phyloP scores from a whole-genome alignment of 2,113 vertebrate species.

The Crotalus viridis region DNA sequence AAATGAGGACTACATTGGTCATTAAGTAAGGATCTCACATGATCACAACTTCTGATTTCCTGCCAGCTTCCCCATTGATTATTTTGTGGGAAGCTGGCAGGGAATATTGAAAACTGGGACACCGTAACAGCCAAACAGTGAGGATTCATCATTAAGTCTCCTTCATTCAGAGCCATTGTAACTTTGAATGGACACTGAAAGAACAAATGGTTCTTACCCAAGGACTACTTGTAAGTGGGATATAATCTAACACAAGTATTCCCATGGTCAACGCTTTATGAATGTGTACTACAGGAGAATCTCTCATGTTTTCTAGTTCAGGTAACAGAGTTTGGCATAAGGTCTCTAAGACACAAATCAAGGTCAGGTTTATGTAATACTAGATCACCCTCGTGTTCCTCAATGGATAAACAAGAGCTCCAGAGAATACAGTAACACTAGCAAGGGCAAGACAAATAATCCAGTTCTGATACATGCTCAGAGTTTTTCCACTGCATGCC shows the following conservation, averaged over 20 bases:
- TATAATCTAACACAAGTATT: not conserved
- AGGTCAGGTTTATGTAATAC: not conserved
- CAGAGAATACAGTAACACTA: not conserved
- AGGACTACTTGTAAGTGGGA: not conserved
- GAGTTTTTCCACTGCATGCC: not conserved
- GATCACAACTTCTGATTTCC: not conserved
- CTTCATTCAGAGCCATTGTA: not conserved
- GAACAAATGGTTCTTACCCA: not conserved
- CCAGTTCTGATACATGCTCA: not conserved
- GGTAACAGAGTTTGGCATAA: not conserved
- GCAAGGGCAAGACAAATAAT: not conserved
- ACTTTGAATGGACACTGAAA: not conserved
- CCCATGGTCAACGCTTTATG: not conserved
- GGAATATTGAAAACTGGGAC: not conserved
- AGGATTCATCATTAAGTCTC: not conserved
- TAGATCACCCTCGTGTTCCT: not conserved
- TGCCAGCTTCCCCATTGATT: not conserved
- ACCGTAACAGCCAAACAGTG: not conserved
- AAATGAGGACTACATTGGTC: not conserved
- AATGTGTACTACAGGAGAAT: not conserved
- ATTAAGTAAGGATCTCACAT: not conserved
- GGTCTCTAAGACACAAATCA: not conserved
- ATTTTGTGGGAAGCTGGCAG: not conserved
- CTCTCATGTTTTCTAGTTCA: not conserved
- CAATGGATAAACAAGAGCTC: not conserved